A percentile compares a stretch with the other conserved stretches of the same genome.
These are phyloP conservation scores for Ctenicera cuprea DNA, from an alignment of 2,888 invertebrate genomes.

Conservation along the genomic window DNA sequence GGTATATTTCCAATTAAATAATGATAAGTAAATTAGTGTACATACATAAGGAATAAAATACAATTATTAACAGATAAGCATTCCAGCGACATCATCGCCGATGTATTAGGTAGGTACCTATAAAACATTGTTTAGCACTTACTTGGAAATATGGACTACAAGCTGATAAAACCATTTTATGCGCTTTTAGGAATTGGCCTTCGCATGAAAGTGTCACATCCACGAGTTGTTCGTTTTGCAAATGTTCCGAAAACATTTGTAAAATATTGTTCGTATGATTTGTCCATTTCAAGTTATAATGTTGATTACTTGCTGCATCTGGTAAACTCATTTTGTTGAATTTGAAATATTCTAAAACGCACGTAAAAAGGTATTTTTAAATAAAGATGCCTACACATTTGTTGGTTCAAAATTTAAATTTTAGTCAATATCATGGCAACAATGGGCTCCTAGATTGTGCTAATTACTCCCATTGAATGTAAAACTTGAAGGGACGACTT, in stretches of 20 bases:
- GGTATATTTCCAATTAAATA: too few relatives aligned
- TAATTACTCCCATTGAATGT: neutral
- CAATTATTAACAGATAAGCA: too few relatives aligned
- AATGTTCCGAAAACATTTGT: slow-evolving; percentile 72
- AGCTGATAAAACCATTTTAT: slow-evolving; percentile 74
- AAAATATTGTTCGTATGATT: slow-evolving; percentile 73
- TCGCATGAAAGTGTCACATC: slow-evolving; percentile 74
- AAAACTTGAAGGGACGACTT: too few relatives aligned
- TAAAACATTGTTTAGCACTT: too few relatives aligned
- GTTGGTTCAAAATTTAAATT: neutral
- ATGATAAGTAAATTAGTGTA: too few relatives aligned
- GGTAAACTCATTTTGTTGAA: neutral
- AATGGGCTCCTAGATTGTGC: neutral
- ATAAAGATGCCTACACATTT: neutral
- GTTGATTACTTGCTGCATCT: slow-evolving; percentile 58
- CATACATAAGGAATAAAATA: too few relatives aligned
- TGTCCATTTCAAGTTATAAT: slow-evolving; percentile 74
- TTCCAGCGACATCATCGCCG: too few relatives aligned
- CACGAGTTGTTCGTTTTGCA: slow-evolving; percentile 70
- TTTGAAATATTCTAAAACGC: neutral
- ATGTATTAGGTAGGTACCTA: too few relatives aligned
- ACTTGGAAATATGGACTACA: slow-evolving; percentile 74
- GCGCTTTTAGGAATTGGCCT: slow-evolving; percentile 73
- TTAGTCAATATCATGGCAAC: neutral
- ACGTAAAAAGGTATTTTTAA: neutral